These are phyloP conservation scores for Trematocara nigrifrons DNA, from an alignment of 2,113 vertebrate genomes.

Conservation along the genomic window DNA sequence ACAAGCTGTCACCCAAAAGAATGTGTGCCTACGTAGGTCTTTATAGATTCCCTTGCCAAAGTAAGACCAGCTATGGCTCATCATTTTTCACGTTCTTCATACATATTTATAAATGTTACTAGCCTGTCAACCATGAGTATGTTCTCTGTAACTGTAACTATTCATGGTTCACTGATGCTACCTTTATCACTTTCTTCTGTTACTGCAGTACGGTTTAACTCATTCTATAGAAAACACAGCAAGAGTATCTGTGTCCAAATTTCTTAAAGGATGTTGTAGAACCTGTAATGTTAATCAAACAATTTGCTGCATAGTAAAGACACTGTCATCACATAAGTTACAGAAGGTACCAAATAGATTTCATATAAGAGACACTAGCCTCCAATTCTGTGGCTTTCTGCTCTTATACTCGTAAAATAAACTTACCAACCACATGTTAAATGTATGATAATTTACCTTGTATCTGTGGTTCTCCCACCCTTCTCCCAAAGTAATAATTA, in stretches of 20 bases:
- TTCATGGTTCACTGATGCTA: background rate
- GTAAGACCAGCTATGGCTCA: background rate
- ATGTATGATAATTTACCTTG: background rate
- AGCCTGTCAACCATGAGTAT: background rate
- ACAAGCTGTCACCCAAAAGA: background rate
- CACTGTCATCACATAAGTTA: background rate
- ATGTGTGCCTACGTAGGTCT: background rate
- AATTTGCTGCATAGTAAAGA: background rate
- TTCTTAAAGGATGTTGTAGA: background rate
- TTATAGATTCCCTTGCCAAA: background rate
- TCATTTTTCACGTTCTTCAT: background rate
- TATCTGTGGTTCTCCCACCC: background rate
- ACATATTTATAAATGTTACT: background rate
- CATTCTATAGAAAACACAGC: background rate
- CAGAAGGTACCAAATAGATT: background rate
- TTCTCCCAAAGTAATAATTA: constrained; percentile 18
- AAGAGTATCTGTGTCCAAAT: background rate
- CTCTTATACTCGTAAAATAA: background rate
- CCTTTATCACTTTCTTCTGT: background rate
- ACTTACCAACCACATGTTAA: background rate
- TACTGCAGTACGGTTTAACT: background rate
- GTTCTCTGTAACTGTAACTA: background rate
- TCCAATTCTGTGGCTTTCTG: background rate
- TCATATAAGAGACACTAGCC: background rate
- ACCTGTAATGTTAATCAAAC: background rate